Conservation (phyloP, 2,797 vertebrate species). For the Cuniculus paca region DNA sequence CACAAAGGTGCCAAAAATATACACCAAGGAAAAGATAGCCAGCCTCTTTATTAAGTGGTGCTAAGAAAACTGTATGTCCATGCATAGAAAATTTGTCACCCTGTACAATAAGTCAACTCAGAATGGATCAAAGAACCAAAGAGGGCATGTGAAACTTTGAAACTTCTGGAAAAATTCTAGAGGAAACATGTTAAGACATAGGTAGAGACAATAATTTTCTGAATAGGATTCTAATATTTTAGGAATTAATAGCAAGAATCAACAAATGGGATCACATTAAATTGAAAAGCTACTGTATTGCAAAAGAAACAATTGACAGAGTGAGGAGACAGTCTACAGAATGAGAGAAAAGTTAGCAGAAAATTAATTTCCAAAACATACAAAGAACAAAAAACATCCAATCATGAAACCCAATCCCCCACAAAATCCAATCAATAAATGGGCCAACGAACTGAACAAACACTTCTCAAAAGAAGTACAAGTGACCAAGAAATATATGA, state of each 20-base stretch:
- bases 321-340: neutral
- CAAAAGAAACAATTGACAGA: neutral
- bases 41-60: neutral
- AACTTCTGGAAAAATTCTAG: neutral
- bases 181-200: neutral
- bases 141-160: neutral
- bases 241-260: neutral
- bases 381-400: neutral
- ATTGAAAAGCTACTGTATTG: neutral
- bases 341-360: neutral
- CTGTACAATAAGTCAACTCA: neutral
- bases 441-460: neutral
- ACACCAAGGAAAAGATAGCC: neutral
- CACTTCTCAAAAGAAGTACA: neutral
- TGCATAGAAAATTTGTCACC: neutral
- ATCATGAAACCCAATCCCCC: neutral
- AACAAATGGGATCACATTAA: neutral
- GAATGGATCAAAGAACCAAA: neutral
- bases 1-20: neutral
- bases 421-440: neutral
- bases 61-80: neutral
- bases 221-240: neutral
- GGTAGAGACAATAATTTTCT: neutral
- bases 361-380: neutral
- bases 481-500: neutral